Evolutionary conservation across 2,888 invertebrate genomes (phyloP).

Genomic region (Iphiclides podalirius): DNA sequence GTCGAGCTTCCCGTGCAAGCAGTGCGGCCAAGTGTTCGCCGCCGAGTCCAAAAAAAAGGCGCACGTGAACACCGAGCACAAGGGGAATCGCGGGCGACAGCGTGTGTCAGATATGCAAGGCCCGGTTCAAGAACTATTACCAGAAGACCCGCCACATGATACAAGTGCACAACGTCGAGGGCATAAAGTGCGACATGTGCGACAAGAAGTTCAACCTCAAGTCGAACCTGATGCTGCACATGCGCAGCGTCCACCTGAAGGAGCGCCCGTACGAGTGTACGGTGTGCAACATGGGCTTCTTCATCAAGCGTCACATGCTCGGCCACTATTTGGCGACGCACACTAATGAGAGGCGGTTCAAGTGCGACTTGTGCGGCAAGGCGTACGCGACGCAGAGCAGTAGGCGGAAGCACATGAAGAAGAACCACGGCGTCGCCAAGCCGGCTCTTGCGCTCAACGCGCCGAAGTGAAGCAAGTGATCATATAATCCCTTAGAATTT

Average conservation of each 20-base stretch:
- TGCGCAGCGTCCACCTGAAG: conserved; percentile 65
- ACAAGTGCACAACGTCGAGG: conserved; percentile 64
- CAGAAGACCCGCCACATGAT: conserved; percentile 72
- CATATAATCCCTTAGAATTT: too few species aligned
- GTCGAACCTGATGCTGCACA: conserved; percentile 61
- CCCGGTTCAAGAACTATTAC: conserved; percentile 69
- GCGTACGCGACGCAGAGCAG: conserved; percentile 73
- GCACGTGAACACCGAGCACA: conserved; percentile 66
- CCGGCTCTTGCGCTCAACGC: conserved; percentile 29
- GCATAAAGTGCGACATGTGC: conserved; percentile 66
- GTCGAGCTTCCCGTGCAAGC: conserved; percentile 57
- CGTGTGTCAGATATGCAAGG: conserved; percentile 69
- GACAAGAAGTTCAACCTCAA: conserved; percentile 70
- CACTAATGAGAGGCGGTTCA: conserved; percentile 75
- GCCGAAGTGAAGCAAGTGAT: conserved; percentile 29
- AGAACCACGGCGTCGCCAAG: conserved; percentile 58
- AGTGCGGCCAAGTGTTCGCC: conserved; percentile 60
- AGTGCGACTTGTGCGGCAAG: conserved; percentile 81
- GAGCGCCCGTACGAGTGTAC: conserved; percentile 68
- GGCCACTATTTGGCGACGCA: conserved; percentile 73
- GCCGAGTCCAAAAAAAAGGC: conserved; percentile 67
- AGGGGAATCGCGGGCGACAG: conserved; percentile 68
- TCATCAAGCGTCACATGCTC: conserved; percentile 66
- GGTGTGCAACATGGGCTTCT: conserved; percentile 70
- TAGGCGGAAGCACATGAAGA: conserved; percentile 67